A percentile compares a stretch with the other conserved stretches of the same genome.
phyloP scores from a whole-genome alignment of 2,797 vertebrate species.

The Chaunax sp. region DNA sequence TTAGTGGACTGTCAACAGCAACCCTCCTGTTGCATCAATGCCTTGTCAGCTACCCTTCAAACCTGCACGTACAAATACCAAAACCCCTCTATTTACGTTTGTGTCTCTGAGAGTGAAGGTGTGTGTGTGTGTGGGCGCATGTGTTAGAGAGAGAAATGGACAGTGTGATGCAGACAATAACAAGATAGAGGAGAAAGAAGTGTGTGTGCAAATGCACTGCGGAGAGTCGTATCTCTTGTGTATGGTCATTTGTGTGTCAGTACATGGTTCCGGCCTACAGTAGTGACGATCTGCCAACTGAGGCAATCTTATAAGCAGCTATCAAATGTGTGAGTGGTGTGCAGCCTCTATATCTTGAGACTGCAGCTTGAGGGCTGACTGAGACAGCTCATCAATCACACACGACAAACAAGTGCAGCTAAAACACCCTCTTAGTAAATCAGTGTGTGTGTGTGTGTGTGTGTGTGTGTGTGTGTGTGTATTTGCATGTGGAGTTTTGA shows the following conservation, averaged over 20 bases:
- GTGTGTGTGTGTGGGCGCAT: conserved; percentile 20
- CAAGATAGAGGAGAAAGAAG: conserved; percentile 31
- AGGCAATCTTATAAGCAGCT: conserved; percentile 53
- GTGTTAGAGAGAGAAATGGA: conserved; percentile 19
- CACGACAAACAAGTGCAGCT: conserved; percentile 52
- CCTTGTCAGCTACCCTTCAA: conserved; percentile 55
- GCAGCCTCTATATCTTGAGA: conserved; percentile 41
- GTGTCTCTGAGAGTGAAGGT: conserved; percentile 36
- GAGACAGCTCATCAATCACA: conserved; percentile 62
- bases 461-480: conserved; percentile 1
- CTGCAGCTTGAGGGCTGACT: conserved; percentile 45
- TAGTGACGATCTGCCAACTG: conserved; percentile 39
- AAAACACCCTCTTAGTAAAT: conserved; percentile 43
- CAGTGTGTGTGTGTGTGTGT: conserved; percentile 22
- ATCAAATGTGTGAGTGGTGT: conserved; percentile 31
- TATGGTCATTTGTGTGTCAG: conserved; percentile 42
- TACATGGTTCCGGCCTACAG: conserved; percentile 8
- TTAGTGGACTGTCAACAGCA: conserved; percentile 62
- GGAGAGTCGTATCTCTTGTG: conserved; percentile 21
- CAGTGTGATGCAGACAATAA: conserved; percentile 41
- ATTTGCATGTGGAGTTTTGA: conserved; percentile 1
- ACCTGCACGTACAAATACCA: conserved; percentile 31
- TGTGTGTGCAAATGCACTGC: conserved; percentile 26
- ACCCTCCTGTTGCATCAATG: conserved; percentile 51
- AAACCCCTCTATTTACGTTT: conserved; percentile 40